Evolutionary conservation across 1,140 invertebrate genomes (phyloP).

Genomic region (Ctenoplectra terminalis): DNA sequence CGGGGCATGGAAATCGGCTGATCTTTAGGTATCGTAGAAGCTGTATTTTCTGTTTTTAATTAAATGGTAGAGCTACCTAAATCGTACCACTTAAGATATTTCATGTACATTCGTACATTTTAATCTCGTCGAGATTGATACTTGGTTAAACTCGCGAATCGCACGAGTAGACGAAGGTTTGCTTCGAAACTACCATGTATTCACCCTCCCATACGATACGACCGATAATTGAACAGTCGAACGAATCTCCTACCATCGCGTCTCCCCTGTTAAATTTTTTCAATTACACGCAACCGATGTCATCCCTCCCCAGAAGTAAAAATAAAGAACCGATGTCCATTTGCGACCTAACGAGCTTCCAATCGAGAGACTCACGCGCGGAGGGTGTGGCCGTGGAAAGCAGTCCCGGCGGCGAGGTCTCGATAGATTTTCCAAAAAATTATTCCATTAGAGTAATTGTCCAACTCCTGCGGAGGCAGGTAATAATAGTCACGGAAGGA

Average conservation of each 20-base stretch:
- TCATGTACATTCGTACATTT: too few relatives aligned
- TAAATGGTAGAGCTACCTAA: too few relatives aligned
- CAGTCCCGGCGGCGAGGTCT: background rate
- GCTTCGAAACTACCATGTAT: too few relatives aligned
- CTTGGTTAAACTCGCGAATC: too few relatives aligned
- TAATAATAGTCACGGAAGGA: slow-evolving; percentile 76
- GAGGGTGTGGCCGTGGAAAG: slow-evolving; percentile 52
- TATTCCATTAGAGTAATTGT: slow-evolving; percentile 80
- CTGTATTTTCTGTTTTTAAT: too few relatives aligned
- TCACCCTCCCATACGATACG: background rate
- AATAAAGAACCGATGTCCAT: background rate
- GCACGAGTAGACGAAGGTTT: too few relatives aligned
- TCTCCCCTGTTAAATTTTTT: too few relatives aligned
- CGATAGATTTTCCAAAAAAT: slow-evolving; percentile 71
- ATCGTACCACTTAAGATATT: too few relatives aligned
- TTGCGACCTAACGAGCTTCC: slow-evolving; percentile 35
- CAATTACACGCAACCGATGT: background rate
- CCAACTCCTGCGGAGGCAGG: slow-evolving; percentile 57
- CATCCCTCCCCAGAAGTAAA: background rate
- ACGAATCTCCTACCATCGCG: background rate
- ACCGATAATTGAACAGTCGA: background rate
- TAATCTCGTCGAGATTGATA: background rate
- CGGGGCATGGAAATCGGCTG: slow-evolving; percentile 3
- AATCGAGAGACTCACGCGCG: slow-evolving; percentile 13
- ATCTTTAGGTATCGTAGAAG: background rate